Evolutionary conservation across 2,888 invertebrate genomes (phyloP).

Genomic region (Allygus modestus): DNA sequence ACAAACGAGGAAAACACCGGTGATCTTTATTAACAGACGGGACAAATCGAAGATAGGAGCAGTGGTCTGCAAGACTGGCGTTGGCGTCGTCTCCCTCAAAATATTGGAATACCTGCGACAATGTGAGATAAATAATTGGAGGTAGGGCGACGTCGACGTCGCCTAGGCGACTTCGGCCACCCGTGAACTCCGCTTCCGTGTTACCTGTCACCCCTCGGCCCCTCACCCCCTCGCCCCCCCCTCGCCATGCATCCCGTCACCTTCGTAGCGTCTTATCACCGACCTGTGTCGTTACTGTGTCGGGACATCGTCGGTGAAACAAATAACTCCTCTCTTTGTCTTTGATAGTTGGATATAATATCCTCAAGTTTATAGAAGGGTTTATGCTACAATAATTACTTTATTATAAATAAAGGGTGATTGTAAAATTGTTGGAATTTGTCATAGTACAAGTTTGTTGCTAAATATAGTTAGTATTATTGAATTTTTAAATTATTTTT

Average conservation of each 20-base stretch:
- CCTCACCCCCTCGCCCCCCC: no score
- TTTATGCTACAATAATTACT: no score
- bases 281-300: not conserved
- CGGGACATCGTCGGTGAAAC: not conserved
- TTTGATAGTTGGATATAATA: no score
- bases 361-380: no score
- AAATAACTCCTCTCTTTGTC: no score
- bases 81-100: conserved; percentile 30
- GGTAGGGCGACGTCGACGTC: conserved; percentile 52
- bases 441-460: no score
- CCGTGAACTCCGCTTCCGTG: conserved; percentile 21
- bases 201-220: conserved; percentile 8
- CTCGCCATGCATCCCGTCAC: no score
- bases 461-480: no score
- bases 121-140: conserved; percentile 53
- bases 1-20: conserved; percentile 11
- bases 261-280: not conserved
- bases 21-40: conserved; percentile 3
- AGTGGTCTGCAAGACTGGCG: conserved; percentile 33
- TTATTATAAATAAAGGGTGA: no score
- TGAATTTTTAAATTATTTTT: no score
- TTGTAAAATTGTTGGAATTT: no score
- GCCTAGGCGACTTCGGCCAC: conserved; percentile 48
- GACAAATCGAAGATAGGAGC: conserved; percentile 4
- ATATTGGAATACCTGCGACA: conserved; percentile 62